Percentiles rank a stretch among this genome's conserved stretches.
phyloP scores from a whole-genome alignment of 2,113 vertebrate species.

The Erythrolamprus reginae region DNA sequence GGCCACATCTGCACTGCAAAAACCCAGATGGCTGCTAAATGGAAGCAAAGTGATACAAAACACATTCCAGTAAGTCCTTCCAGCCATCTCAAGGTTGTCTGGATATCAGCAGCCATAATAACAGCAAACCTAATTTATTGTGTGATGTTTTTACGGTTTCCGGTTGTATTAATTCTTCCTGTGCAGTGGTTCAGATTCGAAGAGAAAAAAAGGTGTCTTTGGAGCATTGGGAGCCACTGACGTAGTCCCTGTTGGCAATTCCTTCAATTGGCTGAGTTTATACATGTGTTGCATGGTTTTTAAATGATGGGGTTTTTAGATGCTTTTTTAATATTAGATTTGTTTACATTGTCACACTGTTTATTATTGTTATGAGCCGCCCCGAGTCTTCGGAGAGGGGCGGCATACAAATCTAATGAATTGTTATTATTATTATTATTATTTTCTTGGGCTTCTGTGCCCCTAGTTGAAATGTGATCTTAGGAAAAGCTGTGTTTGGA shows the following conservation, averaged over 20 bases:
- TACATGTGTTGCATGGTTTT: too few relatives aligned
- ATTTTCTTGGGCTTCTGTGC: neutral
- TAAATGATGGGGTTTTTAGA: too few relatives aligned
- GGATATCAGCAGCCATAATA: neutral
- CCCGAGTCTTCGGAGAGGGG: too few relatives aligned
- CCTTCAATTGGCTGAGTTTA: neutral
- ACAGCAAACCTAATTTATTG: neutral
- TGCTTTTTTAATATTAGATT: too few relatives aligned
- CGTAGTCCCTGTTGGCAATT: neutral
- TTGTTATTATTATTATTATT: too few relatives aligned
- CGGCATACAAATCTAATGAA: too few relatives aligned
- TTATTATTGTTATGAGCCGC: too few relatives aligned
- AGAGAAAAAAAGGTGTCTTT: neutral
- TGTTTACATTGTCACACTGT: too few relatives aligned
- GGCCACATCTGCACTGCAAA: neutral
- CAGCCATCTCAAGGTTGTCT: neutral
- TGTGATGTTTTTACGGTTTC: neutral
- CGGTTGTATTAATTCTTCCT: neutral
- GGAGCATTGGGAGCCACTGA: neutral
- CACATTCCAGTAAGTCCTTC: neutral
- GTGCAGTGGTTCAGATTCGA: neutral
- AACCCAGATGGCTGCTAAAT: neutral
- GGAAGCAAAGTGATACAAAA: neutral
- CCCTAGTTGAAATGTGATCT: neutral
- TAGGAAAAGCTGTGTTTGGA: neutral